Base-by-base conservation (phyloP, 2,888 invertebrate species). In the Spatulosminthurus flaviceps region DNA sequence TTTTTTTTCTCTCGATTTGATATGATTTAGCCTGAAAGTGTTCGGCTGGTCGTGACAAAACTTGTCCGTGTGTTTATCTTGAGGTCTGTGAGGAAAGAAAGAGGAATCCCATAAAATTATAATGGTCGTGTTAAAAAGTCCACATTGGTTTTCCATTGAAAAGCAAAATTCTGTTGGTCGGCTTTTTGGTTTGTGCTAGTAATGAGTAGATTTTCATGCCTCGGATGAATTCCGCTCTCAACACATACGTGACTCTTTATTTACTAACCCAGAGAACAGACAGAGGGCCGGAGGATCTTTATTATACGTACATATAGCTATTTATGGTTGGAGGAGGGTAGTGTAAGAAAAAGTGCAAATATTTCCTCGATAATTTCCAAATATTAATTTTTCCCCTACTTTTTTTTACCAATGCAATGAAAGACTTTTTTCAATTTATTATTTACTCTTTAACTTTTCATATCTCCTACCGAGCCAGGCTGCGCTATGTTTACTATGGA, bases 41-140 rank as follows among this genome's bases (percentile, higher is more conserved):
- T 51, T 51, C 51, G 9, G 19, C 51, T 16, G 51, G 51, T 51
- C 51, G 51, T 51, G 51, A 51, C 51, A n/a, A n/a, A 51, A 51
- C 51, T 51, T 51, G 51, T 51, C 51, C 51, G 16, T 19, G 51
- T 51, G n/a, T 51, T 51, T 51, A 51, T 51, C 51, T 51, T 51
- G 51, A 51, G 51, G 51, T 51, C 51, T 51, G n/a, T 51, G 16
- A 51, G 51, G 41, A 41, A 13, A 41, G n/a, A n/a, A n/a, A 51
- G 51, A 51, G n/a, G 51, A 51, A 51, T 51, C 51, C n/a, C 51
- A 51, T 51, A 51, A 51, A 51, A 51, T 11, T 51, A 19, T 51
- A 51, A 51, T 51, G 51, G 51, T 51, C 51, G 51, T 51, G n/a
- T 51, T 51, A 19, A 51, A 41, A 41, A 51, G n/a, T 51, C 51